phyloP scores from a whole-genome alignment of 2,888 invertebrate species.

The Ischnura elegans region DNA sequence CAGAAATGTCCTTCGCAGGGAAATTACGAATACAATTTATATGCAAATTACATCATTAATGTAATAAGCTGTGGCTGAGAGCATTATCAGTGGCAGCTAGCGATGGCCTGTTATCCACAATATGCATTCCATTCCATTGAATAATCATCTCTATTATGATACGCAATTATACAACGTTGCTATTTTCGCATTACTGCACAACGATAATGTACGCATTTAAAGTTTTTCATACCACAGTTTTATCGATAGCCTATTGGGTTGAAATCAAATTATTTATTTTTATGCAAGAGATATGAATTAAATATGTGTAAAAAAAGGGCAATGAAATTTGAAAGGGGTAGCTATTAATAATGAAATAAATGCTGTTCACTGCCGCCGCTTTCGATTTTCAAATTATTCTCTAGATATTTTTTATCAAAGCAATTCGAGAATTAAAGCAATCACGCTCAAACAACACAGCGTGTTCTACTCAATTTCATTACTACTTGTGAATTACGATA shows the following conservation, averaged over 20 bases:
- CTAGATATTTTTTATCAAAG: too few relatives aligned
- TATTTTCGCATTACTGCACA: neutral
- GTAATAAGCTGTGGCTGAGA: neutral
- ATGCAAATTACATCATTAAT: neutral
- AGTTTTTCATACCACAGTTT: neutral
- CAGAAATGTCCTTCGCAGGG: neutral
- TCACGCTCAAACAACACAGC: too few relatives aligned
- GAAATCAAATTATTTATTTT: neutral
- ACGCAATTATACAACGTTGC: neutral
- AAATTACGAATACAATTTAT: neutral
- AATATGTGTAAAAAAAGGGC: neutral
- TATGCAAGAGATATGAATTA: too few relatives aligned
- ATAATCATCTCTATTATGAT: neutral
- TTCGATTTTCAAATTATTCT: too few relatives aligned
- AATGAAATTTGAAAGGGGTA: neutral
- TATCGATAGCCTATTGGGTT: neutral
- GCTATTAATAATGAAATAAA: neutral
- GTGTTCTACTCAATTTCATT: too few relatives aligned
- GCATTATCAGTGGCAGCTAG: neutral
- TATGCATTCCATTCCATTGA: neutral
- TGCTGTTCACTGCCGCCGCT: too few relatives aligned
- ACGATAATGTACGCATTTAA: neutral
- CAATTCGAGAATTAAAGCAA: too few relatives aligned
- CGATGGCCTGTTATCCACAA: neutral
- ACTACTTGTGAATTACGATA: too few relatives aligned